Base-by-base conservation (phyloP, 2,888 invertebrate genomes). In the Calameuta pallipes region DNA sequence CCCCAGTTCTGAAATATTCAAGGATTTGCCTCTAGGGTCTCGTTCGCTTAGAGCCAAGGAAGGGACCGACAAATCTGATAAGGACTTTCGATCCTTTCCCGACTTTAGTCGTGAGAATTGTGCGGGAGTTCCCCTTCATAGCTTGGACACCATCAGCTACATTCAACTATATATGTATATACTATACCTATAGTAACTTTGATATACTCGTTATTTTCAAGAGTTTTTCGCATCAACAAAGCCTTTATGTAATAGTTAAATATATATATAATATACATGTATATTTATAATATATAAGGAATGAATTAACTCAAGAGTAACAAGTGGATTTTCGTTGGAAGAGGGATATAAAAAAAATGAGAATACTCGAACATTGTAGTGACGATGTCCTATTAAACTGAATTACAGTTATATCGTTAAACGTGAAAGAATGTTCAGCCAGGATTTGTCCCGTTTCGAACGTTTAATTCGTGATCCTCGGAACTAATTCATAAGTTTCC, bases 21-120 rank as follows among this genome's bases (percentile, higher is more conserved):
- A 88, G 87, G 85, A 89, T 85, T 78, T 85, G 86, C 82, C 87
- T 80, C 75, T 78, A 69, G 79, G 78, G 36, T 33, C 35, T 33
- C 35, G 73, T 80, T 80, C 79, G 75, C 80, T 77, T 70, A 75
- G 56, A 71, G 74, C 33, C 69, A 35, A 82, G 82, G 86, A 86
- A 87, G 88, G 89, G 91, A 86, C 87, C 85, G 87, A 85, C 85
- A 90, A 91, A 91, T 91, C 91, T 91, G 91, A 91, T 91, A 91
- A 91, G 89, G 86, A 87, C 87, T 89, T 83, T 84, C 83, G 83
- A 84, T 84, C 84, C 82, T 83, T 77, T 56, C 56, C n/a, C 56
- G 56, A 74, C 36, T 37, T 74, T 37, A 80, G 41, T 78, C 35
- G 70, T 36, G 36, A 30, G 74, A 36, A 71, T 56, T 23, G 56